These are phyloP conservation scores for Macrostomum cliftonense DNA, from an alignment of 2,888 invertebrate species.

Conservation along the genomic window DNA sequence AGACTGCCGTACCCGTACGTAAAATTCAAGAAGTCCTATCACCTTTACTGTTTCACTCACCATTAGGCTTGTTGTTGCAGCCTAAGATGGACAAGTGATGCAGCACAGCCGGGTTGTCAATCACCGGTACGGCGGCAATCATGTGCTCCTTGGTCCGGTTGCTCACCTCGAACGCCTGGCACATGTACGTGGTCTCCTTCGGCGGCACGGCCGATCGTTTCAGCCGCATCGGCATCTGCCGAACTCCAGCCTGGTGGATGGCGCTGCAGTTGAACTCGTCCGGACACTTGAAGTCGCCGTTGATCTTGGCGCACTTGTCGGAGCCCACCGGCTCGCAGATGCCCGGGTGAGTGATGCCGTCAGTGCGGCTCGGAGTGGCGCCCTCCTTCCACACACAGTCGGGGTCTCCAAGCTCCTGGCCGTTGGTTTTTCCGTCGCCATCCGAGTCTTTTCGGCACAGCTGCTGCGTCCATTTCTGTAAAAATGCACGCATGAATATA, in stretches of 20 bases:
- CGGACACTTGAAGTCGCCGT: background rate
- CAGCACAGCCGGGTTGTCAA: conserved; percentile 9
- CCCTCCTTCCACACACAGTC: conserved; percentile 3
- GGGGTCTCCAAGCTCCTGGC: conserved; percentile 8
- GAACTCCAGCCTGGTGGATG: conserved; percentile 1
- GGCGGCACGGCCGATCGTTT: conserved; percentile 4
- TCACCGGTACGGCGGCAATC: conserved; percentile 4
- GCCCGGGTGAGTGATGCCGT: background rate
- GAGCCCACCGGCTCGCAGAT: background rate
- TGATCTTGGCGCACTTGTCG: background rate
- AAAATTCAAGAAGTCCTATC: too few species aligned
- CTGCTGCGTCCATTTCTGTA: background rate
- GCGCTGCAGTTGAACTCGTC: background rate
- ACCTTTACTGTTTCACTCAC: too few species aligned
- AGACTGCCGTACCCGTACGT: too few species aligned
- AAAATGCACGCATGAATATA: too few species aligned
- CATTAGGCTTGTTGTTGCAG: conserved; percentile 1
- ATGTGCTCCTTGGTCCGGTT: conserved; percentile 6
- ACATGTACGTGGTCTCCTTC: conserved; percentile 9
- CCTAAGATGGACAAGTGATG: conserved; percentile 10
- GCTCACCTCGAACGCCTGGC: conserved; percentile 4
- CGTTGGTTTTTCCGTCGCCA: conserved; percentile 6
- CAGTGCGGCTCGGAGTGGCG: background rate
- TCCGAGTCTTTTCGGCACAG: conserved; percentile 6
- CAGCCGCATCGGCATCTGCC: background rate